Conservation (phyloP, 2,113 vertebrate genomes). For the Caracal caracal region DNA sequence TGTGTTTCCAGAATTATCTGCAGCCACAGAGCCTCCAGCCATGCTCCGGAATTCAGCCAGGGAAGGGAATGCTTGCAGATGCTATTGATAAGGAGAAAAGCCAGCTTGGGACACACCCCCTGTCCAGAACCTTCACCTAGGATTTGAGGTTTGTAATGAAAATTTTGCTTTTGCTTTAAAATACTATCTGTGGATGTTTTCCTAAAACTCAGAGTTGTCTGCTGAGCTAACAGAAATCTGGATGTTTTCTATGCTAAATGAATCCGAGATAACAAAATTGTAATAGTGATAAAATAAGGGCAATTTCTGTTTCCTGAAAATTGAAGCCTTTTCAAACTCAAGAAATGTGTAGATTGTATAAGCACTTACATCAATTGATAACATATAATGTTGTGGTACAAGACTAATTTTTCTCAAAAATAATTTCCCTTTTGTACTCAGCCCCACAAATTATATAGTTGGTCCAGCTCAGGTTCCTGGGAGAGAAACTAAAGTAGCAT, state of each 20-base stretch:
- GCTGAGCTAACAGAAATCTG: neutral
- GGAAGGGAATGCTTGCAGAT: neutral
- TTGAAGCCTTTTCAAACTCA: neutral
- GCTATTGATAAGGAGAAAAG: neutral
- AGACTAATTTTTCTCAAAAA: neutral
- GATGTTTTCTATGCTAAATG: neutral
- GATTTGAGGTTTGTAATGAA: neutral
- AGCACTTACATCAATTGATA: neutral
- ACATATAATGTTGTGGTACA: neutral
- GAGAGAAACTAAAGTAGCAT: no score
- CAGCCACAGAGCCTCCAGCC: neutral
- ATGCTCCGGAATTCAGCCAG: neutral
- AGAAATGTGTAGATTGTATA: neutral
- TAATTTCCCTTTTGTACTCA: neutral
- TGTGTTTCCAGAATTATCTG: neutral
- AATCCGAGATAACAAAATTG: neutral
- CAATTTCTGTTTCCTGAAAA: neutral
- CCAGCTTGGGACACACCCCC: neutral
- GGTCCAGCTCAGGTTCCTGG: no score
- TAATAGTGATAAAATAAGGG: neutral
- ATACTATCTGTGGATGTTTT: neutral
- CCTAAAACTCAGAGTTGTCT: neutral
- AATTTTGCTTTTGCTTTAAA: slow-evolving; percentile 34
- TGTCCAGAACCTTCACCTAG: neutral
- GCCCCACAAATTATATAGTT: neutral